phyloP scores from a whole-genome alignment of 2,113 vertebrate species.

The Xiphophorus maculatus region DNA sequence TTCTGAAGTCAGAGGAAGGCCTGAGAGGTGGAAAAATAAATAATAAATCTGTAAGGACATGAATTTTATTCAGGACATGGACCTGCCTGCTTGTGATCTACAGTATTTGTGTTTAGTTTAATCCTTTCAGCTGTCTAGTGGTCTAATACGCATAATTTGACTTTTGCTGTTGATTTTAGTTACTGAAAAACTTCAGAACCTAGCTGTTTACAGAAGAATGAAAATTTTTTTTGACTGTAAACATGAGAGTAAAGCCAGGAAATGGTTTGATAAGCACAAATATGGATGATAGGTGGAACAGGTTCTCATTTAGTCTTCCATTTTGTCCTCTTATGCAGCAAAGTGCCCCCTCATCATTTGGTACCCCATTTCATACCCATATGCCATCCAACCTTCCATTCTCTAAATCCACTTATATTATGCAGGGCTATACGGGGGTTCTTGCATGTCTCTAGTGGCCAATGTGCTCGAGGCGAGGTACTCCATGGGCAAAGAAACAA shows the following conservation, averaged over 20 bases:
- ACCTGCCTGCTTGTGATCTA: too few species aligned
- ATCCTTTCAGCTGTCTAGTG: background rate
- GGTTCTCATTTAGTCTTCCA: background rate
- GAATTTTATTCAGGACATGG: too few species aligned
- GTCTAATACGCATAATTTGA: background rate
- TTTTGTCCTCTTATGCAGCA: background rate
- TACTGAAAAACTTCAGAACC: background rate
- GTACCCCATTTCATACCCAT: background rate
- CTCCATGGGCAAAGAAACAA: too few species aligned
- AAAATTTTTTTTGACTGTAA: background rate
- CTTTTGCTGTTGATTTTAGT: background rate
- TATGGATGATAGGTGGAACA: background rate
- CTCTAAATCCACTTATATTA: too few species aligned
- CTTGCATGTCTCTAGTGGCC: too few species aligned
- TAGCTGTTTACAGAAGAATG: background rate
- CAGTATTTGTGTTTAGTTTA: too few species aligned
- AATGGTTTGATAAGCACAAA: background rate
- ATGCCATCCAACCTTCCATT: background rate
- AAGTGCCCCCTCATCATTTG: background rate
- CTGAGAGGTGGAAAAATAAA: background rate
- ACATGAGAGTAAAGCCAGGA: too few species aligned
- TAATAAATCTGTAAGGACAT: background rate
- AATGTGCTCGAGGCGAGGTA: too few species aligned
- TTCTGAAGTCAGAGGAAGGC: background rate
- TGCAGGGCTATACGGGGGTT: too few species aligned